Evolutionary conservation across 53 echinoderm and acorn worm species (phyloP), one percentile per base, ranked within the genome.

Genomic region (Zoroaster sp.): DNA sequence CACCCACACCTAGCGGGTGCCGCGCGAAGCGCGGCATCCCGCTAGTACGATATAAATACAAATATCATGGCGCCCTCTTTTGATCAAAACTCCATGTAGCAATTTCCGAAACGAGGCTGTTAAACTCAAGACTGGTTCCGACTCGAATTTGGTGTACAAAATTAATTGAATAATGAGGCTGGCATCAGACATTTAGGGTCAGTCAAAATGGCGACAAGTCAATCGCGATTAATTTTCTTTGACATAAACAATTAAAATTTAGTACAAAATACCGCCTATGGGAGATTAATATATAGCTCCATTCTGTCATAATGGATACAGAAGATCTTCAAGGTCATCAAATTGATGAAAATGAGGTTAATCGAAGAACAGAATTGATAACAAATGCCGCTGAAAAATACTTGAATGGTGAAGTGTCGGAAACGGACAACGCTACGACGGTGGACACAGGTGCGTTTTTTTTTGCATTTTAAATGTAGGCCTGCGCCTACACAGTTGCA

Each of bases 151-250:
- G 10, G 45, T 11, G 71, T 20, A 36, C 25, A 49, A 67, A 35
- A 14, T 5, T 12, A 71, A 85, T 13, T 7, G 35, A 13, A 23
- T 1, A 12, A 85, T 37, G 85, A 45, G 85, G 69, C 85, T 69
- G 85, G 71, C 12, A 15, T 35, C 51, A 85, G 85, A 85, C 85
- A 81, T 74, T 9, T 39, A 35, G 36, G 11, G 59, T n/a, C 54
- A 68, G 66, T 66, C 85, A 85, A 85, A 71, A 85, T 85, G 85
- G 85, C 85, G 85, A 71, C 85, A 71, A 85, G 85, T 47, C 85
- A 34, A 40, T 85, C 85, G 85, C 85, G 46, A 82, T 69, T 46
- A 69, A 70, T 85, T 85, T 85, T 85, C 85, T 85, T 85, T 85
- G 85, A 85, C 85, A 85, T 85, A 85, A 85, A 85, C 85, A 85